Evolutionary conservation across 1,140 invertebrate species (phyloP).

Genomic region (Hycleus cichorii): DNA sequence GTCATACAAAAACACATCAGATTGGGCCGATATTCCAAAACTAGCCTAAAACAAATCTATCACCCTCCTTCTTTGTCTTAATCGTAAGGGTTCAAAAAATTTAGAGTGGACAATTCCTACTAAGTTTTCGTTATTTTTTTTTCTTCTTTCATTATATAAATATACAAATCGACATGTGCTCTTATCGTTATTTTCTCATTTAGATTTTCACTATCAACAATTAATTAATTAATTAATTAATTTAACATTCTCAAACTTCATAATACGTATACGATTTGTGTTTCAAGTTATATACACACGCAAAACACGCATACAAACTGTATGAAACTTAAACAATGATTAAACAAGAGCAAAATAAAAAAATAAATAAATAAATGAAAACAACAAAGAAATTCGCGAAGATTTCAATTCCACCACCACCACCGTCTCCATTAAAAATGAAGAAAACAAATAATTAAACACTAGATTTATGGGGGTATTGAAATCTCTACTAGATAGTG

Average conservation of each 20-base stretch:
- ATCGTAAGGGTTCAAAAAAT: too few species aligned
- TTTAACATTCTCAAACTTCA: conserved; percentile 39
- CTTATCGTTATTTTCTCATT: conserved; percentile 18
- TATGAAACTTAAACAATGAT: conserved; percentile 2
- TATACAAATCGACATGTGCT: conserved; percentile 5
- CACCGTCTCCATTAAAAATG: too few species aligned
- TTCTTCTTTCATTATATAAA: too few species aligned
- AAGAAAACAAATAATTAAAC: too few species aligned
- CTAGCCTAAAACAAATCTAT: too few species aligned
- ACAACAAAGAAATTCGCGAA: conserved; percentile 2
- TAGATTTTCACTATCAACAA: not conserved
- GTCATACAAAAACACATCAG: too few species aligned
- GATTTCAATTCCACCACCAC: not conserved
- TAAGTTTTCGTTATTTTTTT: too few species aligned
- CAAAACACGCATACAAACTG: not conserved
- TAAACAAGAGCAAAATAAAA: conserved; percentile 10
- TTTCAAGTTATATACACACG: conserved; percentile 30
- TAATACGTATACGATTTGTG: conserved; percentile 39
- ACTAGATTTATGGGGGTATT: too few species aligned
- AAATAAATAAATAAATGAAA: not conserved
- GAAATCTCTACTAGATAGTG: too few species aligned
- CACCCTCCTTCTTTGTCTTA: too few species aligned
- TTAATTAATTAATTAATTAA: conserved; percentile 33
- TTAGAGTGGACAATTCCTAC: too few species aligned
- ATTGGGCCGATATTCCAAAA: too few species aligned